A percentile compares a stretch with the other conserved stretches of the same genome.
phyloP scores from a whole-genome alignment of 2,797 vertebrate genomes.

The Myotis daubentonii region DNA sequence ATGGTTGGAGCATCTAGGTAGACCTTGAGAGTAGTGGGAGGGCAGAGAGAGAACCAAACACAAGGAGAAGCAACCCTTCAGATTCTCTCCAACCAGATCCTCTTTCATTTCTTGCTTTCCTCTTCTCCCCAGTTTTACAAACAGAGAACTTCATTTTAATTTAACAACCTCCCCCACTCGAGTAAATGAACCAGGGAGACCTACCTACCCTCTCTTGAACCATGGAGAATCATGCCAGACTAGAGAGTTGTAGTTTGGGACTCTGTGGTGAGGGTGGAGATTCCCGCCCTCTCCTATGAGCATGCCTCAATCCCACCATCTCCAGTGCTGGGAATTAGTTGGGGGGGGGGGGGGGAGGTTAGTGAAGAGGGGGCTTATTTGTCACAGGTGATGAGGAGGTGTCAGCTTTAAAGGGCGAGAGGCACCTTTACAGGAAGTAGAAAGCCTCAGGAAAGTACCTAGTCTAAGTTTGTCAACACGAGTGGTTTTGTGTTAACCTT shows the following conservation, averaged over 20 bases:
- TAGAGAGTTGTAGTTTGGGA: not conserved
- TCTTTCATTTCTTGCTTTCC: not conserved
- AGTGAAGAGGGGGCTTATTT: not conserved
- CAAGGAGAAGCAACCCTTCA: not conserved
- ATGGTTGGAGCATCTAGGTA: not conserved
- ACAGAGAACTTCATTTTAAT: not conserved
- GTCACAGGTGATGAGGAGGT: constrained; percentile 31
- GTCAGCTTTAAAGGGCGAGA: constrained; percentile 42
- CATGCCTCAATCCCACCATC: not conserved
- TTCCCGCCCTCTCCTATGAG: not conserved
- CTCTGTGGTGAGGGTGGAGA: not conserved
- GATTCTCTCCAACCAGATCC: not conserved
- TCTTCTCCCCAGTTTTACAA: not conserved
- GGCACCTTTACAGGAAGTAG: constrained; percentile 66
- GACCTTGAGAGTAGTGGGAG: not conserved
- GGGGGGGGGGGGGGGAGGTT: not conserved
- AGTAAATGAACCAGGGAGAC: not conserved
- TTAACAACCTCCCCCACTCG: not conserved
- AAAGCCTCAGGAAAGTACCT: constrained; percentile 74
- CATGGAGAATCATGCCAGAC: not conserved
- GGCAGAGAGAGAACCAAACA: not conserved
- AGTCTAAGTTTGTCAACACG: constrained; percentile 51
- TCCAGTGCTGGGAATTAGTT: not conserved
- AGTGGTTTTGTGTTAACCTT: constrained; percentile 42
- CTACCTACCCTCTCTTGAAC: not conserved